Conservation (phyloP, 2,888 invertebrate genomes). For the Keiferia lycopersicella region DNA sequence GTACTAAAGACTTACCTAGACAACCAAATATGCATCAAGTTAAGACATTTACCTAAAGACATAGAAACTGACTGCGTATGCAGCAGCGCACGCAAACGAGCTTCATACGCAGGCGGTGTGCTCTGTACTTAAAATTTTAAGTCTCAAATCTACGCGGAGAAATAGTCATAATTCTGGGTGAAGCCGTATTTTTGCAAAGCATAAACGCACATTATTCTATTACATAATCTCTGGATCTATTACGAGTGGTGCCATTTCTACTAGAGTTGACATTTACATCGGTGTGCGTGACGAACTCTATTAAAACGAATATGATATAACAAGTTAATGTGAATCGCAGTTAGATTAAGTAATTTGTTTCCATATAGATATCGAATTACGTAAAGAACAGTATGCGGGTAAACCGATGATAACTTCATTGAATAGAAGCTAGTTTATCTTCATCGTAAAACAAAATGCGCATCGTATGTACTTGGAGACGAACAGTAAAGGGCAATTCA, state of each 20-base stretch:
- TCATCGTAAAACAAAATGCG: too few species aligned
- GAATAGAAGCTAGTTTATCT: neutral
- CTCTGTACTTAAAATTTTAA: too few species aligned
- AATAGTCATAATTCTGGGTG: neutral
- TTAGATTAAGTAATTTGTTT: neutral
- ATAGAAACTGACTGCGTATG: too few species aligned
- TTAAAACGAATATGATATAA: neutral
- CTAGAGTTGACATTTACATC: neutral
- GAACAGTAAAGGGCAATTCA: too few species aligned
- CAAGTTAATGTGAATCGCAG: too few species aligned
- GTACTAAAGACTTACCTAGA: too few species aligned
- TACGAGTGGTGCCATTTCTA: neutral
- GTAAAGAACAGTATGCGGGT: neutral
- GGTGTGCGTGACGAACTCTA: conserved; percentile 16
- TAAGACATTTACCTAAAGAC: too few species aligned
- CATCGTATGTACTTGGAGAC: too few species aligned
- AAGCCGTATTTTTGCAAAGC: neutral
- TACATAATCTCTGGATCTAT: neutral
- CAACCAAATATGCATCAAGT: too few species aligned
- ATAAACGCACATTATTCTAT: neutral
- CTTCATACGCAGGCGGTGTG: too few species aligned
- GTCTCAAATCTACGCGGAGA: neutral
- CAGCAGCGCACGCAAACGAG: too few species aligned
- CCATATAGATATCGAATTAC: neutral
- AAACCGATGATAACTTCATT: neutral